Percentiles rank a stretch among this genome's conserved stretches.
Evolutionary conservation across 2,797 vertebrate species (phyloP).

Genomic region (Cyclura pinguis): DNA sequence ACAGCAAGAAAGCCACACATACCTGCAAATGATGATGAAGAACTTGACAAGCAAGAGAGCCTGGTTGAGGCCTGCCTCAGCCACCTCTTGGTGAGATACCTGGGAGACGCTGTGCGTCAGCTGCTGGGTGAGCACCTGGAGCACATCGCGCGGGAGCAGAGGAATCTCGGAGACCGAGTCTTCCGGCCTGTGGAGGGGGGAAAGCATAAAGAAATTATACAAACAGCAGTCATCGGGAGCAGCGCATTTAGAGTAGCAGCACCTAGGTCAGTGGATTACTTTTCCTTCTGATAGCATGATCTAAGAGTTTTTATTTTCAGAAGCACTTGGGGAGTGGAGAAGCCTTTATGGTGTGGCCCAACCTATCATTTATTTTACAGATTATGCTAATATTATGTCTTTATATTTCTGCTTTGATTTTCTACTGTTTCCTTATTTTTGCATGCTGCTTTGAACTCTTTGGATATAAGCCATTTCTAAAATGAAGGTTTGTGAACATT

Average conservation of each 20-base stretch:
- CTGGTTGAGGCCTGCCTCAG: constrained; percentile 79
- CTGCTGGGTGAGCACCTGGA: constrained; percentile 87
- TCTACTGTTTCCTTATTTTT: too few relatives aligned
- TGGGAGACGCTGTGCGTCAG: constrained; percentile 82
- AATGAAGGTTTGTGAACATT: too few relatives aligned
- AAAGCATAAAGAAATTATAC: background rate
- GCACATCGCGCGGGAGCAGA: constrained; percentile 86
- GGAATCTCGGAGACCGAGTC: constrained; percentile 89
- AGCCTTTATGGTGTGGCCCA: too few relatives aligned
- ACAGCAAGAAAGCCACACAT: background rate
- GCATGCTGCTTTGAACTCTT: too few relatives aligned
- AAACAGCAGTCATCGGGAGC: background rate
- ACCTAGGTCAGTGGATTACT: background rate
- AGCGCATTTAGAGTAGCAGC: background rate
- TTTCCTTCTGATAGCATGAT: too few relatives aligned
- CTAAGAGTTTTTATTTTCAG: too few relatives aligned
- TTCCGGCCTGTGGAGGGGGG: constrained; percentile 80
- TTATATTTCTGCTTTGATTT: too few relatives aligned
- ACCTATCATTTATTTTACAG: too few relatives aligned
- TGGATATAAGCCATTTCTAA: too few relatives aligned
- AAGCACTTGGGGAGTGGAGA: too few relatives aligned
- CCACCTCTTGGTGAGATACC: constrained; percentile 70
- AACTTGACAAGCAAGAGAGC: constrained; percentile 93
- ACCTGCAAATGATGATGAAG: constrained; percentile 94
- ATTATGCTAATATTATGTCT: too few relatives aligned